phyloP scores from a whole-genome alignment of 2,888 invertebrate species.

The Tetheella fluctuosa region DNA sequence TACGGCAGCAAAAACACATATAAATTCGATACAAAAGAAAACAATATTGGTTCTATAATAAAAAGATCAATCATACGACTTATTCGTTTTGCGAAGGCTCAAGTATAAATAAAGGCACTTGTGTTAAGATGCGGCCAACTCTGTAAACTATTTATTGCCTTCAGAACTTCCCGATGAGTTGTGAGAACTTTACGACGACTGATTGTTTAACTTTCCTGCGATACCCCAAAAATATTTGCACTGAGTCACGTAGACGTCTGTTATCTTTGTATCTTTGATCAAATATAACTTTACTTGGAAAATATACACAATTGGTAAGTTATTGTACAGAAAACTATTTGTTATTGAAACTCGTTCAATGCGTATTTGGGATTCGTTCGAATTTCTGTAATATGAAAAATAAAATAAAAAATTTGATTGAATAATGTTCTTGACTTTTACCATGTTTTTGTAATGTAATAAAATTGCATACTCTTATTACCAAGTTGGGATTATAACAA shows the following conservation, averaged over 20 bases:
- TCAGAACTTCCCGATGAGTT: slow-evolving; percentile 44
- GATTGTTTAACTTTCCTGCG: slow-evolving; percentile 43
- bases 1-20: no score
- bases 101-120: slow-evolving; percentile 8
- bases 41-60: neutral
- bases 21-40: neutral
- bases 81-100: neutral
- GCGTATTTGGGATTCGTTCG: no score
- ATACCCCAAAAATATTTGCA: slow-evolving; percentile 8
- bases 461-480: no score
- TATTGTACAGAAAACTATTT: neutral
- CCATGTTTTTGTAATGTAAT: no score
- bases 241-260: slow-evolving; percentile 2
- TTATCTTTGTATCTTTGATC: slow-evolving; percentile 8
- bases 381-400: no score
- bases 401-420: no score
- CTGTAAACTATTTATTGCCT: slow-evolving; percentile 49
- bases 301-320: slow-evolving; percentile 3
- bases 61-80: neutral
- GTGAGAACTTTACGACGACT: slow-evolving; percentile 29
- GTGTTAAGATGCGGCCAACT: slow-evolving; percentile 18
- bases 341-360: neutral
- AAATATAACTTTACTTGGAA: neutral
- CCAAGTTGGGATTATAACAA: no score
- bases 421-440: no score